Base-by-base conservation (phyloP, 1,140 invertebrate genomes). In the Magallana angulata region DNA sequence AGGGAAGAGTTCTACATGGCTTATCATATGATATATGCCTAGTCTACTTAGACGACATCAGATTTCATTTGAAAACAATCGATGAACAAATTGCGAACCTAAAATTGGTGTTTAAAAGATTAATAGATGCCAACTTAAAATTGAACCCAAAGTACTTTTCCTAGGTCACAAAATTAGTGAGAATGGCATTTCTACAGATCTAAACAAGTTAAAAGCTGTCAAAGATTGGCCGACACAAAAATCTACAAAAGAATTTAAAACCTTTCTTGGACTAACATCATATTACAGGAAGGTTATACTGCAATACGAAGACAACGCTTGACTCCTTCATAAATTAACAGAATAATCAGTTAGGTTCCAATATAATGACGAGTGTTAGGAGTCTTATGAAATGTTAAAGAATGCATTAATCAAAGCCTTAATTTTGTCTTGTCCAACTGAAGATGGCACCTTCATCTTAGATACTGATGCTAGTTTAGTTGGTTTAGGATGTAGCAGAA, bases 21-120 rank as follows among this genome's bases (percentile, higher is more conserved):
- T 36, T 90, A 11, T 36, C 64, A 1, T 91, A 84, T 76, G 68
- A 90, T 24, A 88, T 80, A 24, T 85, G 76, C 36, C 59, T 91
- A 0, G 82, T 91, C 1, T 91, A 91, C 76, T 81, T 93, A 24
- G 92, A 93, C 76, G 90, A 92, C 86, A 89, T 92, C 16, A 82
- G 92, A 14, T 82, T 90, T 5, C 85, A 84, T 80, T 60, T 24
- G 12, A 68, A 24, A 82, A 85, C 86, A 14, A 84, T 91, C 62
- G 85, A 89, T n/a, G 56, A 83, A 30, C 81, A 89, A 9, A 36
- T 90, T 16, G 80, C n/a, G 4, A 18, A 85, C 14, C 68, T 91
- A 16, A 5, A n/a, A 81, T 56, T 58, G 71, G 76, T 89, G 89
- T 16, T 88, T 92, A 6, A 57, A 82, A 18, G 88, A 8, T 87